Evolutionary conservation across 2,888 invertebrate species (phyloP), one percentile per base, ranked within the genome.

Genomic region (Argyra leucocephala): DNA sequence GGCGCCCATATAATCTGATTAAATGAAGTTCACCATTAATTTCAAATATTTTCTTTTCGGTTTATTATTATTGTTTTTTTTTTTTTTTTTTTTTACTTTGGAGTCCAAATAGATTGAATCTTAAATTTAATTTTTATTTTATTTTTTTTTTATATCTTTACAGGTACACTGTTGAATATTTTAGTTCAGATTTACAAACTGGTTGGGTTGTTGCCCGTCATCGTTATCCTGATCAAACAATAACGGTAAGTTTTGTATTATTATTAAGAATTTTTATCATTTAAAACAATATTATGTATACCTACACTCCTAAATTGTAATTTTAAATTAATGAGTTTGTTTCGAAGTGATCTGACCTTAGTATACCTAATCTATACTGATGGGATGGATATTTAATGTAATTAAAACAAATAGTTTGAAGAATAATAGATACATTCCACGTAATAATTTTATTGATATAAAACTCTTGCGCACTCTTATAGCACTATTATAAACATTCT

Each of bases 111-210:
- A 31, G 10, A 31, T 31, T 7, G 10, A 48, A 48, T 15, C 4
- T 9, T 48, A 22, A 57, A 12, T 21, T 57, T 21, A 22, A 22
- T 24, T n/a, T n/a, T 58, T 22, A 58, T 3, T 22, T 24, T 58
- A 7, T 23, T 58, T 22, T 22, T 58, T 10, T 61, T 61, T 21
- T 31, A n/a, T 24, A n/a, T n/a, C n/a, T 26, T 61, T n/a, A 15
- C 71, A 90, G 90, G 58, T 93, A 91, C 75, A 86, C 88, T 12
- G 85, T 90, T 62, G 89, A 90, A 76, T 88, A 88, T 75, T 89
- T 87, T 78, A 88, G 88, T 77, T 86, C 87, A 15, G 90, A 90
- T 77, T 81, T 89, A 64, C 88, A 89, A 74, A 87, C 87, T 69
- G 91, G 91, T 62, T 89, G 89, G 89, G 85, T 88, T 58, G 82